Evolutionary conservation across 2,113 vertebrate species (phyloP).

Genomic region (Notechis scutatus): DNA sequence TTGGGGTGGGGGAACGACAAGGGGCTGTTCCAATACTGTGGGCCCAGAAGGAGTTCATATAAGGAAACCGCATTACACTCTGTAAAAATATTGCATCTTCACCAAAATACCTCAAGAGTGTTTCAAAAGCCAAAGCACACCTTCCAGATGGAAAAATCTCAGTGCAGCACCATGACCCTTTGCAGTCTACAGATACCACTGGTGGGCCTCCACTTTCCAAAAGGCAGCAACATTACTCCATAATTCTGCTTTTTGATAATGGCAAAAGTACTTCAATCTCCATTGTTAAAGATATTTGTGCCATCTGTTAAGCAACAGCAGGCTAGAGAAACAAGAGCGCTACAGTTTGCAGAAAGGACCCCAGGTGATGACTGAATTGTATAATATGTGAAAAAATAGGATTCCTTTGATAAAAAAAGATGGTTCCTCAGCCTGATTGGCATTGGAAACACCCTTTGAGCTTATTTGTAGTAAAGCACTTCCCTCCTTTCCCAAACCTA

Average conservation of each 20-base stretch:
- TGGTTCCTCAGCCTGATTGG: slow-evolving; percentile 54
- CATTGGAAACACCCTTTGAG: slow-evolving; percentile 55
- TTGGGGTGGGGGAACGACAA: background rate
- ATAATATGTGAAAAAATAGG: slow-evolving; percentile 69
- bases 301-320: slow-evolving; percentile 40
- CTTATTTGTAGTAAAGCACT: slow-evolving; percentile 70
- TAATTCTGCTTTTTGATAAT: background rate
- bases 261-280: background rate
- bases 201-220: slow-evolving; percentile 18
- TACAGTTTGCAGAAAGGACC: slow-evolving; percentile 18
- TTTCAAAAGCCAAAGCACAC: slow-evolving; percentile 45
- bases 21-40: slow-evolving; percentile 48
- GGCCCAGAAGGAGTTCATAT: slow-evolving; percentile 36
- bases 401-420: slow-evolving; percentile 74
- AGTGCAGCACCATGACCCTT: slow-evolving; percentile 17
- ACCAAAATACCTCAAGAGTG: slow-evolving; percentile 67
- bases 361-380: slow-evolving; percentile 59
- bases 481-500: slow-evolving; percentile 63
- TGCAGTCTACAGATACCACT: slow-evolving; percentile 17
- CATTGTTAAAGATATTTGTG: background rate
- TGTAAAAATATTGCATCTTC: slow-evolving; percentile 71
- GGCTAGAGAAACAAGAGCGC: slow-evolving; percentile 20
- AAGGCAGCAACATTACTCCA: slow-evolving; percentile 21
- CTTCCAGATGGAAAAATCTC: slow-evolving; percentile 42
- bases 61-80: slow-evolving; percentile 61